These are phyloP conservation scores for Myotis daubentonii DNA, from an alignment of 2,797 vertebrate species.

Conservation along the genomic window DNA sequence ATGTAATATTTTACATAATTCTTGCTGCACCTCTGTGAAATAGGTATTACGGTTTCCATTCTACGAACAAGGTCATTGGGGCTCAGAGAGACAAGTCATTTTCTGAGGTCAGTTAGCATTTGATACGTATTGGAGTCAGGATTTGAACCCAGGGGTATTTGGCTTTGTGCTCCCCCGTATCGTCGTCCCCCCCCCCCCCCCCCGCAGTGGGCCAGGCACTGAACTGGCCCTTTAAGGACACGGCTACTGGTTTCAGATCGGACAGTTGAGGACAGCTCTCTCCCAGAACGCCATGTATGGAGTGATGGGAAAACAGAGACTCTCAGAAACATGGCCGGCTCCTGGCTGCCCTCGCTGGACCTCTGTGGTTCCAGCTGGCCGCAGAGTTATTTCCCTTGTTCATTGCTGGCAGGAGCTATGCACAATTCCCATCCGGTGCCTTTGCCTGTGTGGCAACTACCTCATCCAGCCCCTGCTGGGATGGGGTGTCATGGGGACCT, in stretches of 20 bases:
- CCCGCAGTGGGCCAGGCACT: background rate
- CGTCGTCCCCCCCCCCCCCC: no score
- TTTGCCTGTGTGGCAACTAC: slow-evolving; percentile 19
- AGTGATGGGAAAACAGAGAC: slow-evolving; percentile 63
- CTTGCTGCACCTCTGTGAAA: background rate
- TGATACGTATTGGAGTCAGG: background rate
- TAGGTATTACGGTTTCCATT: background rate
- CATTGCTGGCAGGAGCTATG: background rate
- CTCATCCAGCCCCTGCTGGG: slow-evolving; percentile 44
- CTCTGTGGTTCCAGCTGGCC: slow-evolving; percentile 57
- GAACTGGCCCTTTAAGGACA: slow-evolving; percentile 62
- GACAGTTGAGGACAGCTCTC: slow-evolving; percentile 19
- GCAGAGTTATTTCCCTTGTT: slow-evolving; percentile 16
- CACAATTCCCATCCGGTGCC: background rate
- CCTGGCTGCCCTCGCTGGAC: slow-evolving; percentile 60
- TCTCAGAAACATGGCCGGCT: slow-evolving; percentile 52
- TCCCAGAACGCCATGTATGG: slow-evolving; percentile 67
- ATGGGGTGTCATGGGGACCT: slow-evolving; percentile 16
- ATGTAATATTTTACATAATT: background rate
- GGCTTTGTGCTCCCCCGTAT: background rate
- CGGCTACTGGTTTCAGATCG: slow-evolving; percentile 14
- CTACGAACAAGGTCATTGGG: background rate
- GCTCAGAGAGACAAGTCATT: background rate
- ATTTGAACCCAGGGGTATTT: background rate
- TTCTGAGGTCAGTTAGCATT: background rate